Percentiles rank a stretch among this genome's conserved stretches.
These are phyloP conservation scores for Muscicapa comitata DNA, from an alignment of 2,797 vertebrate species.

Conservation along the genomic window DNA sequence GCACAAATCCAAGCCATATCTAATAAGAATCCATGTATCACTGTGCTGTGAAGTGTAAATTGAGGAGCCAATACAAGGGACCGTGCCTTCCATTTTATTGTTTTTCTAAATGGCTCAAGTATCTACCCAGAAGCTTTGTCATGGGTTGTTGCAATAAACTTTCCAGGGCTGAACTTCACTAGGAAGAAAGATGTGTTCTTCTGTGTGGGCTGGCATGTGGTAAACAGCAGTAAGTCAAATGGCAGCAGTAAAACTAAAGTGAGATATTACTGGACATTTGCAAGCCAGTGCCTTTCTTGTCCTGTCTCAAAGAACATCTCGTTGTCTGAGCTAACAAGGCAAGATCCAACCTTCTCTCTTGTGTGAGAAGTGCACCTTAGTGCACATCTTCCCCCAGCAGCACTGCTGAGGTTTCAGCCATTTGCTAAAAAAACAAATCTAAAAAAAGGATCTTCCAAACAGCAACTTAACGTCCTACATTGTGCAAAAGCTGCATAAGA, in stretches of 20 bases:
- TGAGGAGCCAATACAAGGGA: neutral
- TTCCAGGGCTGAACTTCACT: neutral
- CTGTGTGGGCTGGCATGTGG: neutral
- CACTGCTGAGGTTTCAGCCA: neutral
- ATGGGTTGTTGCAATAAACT: neutral
- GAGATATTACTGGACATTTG: neutral
- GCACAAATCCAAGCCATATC: neutral
- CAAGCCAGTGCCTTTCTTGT: neutral
- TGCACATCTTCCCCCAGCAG: neutral
- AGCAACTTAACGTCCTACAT: neutral
- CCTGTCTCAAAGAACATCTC: neutral
- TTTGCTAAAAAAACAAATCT: neutral
- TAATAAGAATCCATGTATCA: neutral
- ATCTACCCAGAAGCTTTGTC: neutral
- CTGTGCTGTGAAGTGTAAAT: neutral
- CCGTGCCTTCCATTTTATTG: neutral
- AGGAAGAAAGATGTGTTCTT: neutral
- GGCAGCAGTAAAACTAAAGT: neutral
- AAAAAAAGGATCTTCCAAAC: neutral
- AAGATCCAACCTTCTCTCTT: neutral
- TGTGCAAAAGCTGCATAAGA: neutral
- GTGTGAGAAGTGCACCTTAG: neutral
- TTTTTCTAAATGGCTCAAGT: neutral
- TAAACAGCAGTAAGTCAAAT: neutral
- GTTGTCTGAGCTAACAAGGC: neutral